A percentile compares a stretch with the other conserved stretches of the same genome.
phyloP scores from a whole-genome alignment of 1,140 invertebrate genomes.

The Cataglyphis hispanica region DNA sequence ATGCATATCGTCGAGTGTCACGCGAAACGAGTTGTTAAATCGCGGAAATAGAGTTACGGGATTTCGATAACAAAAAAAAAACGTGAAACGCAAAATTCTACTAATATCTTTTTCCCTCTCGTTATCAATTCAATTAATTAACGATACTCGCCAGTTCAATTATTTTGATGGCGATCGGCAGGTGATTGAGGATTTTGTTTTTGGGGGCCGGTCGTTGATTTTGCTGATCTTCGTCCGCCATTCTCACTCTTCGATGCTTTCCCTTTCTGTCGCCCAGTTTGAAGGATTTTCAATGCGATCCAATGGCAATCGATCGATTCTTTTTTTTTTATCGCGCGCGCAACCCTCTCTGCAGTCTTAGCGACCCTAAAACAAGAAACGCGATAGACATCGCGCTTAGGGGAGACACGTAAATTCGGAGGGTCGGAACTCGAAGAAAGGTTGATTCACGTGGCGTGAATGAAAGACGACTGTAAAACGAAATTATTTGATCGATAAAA shows the following conservation, averaged over 20 bases:
- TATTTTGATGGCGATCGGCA: constrained; percentile 83
- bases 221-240: constrained; percentile 83
- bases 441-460: not conserved
- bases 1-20: too few relatives aligned
- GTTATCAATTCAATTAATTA: not conserved
- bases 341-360: constrained; percentile 16
- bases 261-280: constrained; percentile 85
- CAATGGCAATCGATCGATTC: constrained; percentile 67
- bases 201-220: constrained; percentile 78
- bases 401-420: constrained; percentile 31
- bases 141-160: constrained; percentile 84
- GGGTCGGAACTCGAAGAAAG: constrained; percentile 36
- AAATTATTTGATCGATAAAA: not conserved
- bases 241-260: constrained; percentile 84
- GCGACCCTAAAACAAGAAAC: constrained; percentile 53
- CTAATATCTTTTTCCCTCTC: not conserved
- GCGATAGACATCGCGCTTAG: constrained; percentile 60
- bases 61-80: not conserved
- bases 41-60: too few relatives aligned
- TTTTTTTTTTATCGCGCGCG: constrained; percentile 8
- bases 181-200: constrained; percentile 78
- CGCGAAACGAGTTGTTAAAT: too few relatives aligned
- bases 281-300: constrained; percentile 65
- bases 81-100: not conserved
- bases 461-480: not conserved